Percentiles rank a stretch among this genome's conserved stretches.
Evolutionary conservation across 2,797 vertebrate species (phyloP).

Genomic region (Peromyscus attwateri): DNA sequence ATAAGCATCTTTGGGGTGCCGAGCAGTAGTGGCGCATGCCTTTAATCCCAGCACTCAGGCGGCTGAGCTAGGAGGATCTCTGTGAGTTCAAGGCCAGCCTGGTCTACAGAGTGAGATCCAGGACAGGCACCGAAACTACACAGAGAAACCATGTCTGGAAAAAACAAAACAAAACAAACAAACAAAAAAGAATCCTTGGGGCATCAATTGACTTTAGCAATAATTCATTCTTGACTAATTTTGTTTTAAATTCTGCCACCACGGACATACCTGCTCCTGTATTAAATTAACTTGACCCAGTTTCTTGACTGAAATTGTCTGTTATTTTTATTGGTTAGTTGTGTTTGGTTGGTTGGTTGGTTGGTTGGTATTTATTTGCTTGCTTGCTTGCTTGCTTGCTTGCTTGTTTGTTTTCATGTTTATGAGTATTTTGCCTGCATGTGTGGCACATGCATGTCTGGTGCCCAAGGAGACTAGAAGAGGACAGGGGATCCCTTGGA

Average conservation of each 20-base stretch:
- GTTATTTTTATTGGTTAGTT: slow-evolving; percentile 58
- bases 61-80: no score
- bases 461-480: neutral
- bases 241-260: slow-evolving; percentile 21
- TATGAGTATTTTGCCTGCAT: neutral
- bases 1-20: neutral
- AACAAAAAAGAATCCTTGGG: neutral
- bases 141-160: no score
- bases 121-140: no score
- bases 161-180: no score
- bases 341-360: neutral
- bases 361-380: neutral
- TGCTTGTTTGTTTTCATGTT: neutral
- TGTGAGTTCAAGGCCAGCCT: no score
- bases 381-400: no score
- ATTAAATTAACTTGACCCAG: slow-evolving; percentile 26
- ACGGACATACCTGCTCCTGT: neutral
- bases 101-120: no score
- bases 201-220: neutral
- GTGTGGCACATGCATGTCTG: neutral
- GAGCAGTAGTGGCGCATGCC: no score
- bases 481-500: neutral
- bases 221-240: slow-evolving; percentile 7
- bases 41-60: no score
- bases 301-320: slow-evolving; percentile 20